phyloP scores from a whole-genome alignment of 2,797 vertebrate species.

The Brachyrhaphis roseni region DNA sequence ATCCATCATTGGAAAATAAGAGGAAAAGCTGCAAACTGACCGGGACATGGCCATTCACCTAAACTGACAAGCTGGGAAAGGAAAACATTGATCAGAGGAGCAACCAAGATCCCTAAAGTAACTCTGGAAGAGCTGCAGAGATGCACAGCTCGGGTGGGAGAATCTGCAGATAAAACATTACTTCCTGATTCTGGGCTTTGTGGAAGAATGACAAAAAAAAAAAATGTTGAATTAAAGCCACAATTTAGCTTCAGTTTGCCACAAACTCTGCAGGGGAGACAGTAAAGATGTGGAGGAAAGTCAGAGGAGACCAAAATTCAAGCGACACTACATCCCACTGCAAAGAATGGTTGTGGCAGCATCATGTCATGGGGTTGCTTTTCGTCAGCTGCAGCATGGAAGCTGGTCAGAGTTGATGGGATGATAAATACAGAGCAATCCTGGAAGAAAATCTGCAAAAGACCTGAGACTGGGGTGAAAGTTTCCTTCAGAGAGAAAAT shows the following conservation, averaged over 20 bases:
- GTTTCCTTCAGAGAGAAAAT: background rate
- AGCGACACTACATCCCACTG: too few species aligned
- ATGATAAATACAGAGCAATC: background rate
- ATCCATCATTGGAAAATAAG: background rate
- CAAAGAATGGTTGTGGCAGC: too few species aligned
- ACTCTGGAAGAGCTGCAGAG: background rate
- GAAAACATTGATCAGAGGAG: background rate
- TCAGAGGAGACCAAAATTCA: background rate
- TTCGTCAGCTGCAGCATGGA: background rate
- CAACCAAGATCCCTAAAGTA: background rate
- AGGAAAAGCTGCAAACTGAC: background rate
- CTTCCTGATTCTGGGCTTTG: background rate
- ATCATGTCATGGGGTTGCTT: too few species aligned
- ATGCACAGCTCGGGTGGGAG: background rate
- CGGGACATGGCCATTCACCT: too few species aligned
- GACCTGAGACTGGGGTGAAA: background rate
- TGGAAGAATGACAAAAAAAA: background rate
- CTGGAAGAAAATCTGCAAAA: background rate
- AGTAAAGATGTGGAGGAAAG: background rate
- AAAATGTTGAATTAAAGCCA: background rate
- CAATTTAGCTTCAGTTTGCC: background rate
- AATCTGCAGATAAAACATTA: background rate
- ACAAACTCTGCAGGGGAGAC: background rate
- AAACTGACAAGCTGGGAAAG: background rate
- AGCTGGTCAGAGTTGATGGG: background rate